phyloP scores from a whole-genome alignment of 2,113 vertebrate species.

The Mirounga angustirostris region DNA sequence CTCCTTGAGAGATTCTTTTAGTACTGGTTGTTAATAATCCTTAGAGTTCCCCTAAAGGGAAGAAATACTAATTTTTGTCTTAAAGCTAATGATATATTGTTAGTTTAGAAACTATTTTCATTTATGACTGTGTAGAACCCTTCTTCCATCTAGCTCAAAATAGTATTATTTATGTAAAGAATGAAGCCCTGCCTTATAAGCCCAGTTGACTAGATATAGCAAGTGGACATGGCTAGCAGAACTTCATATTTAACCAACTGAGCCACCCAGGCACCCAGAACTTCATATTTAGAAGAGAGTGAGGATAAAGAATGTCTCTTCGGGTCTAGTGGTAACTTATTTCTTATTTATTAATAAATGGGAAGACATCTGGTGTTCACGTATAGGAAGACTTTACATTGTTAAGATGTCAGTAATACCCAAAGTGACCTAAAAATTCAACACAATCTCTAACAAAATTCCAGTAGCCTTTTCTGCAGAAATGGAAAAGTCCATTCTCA shows the following conservation, averaged over 20 bases:
- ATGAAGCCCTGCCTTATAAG: neutral
- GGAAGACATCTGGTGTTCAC: too few species aligned
- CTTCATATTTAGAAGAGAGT: neutral
- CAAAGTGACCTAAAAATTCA: too few species aligned
- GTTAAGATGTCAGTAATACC: too few species aligned
- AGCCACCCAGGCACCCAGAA: too few species aligned
- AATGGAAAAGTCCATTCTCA: too few species aligned
- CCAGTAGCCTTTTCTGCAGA: too few species aligned
- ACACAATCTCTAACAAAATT: too few species aligned
- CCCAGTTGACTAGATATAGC: neutral
- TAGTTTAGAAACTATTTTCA: neutral
- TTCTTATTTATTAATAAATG: neutral
- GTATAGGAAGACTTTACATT: too few species aligned
- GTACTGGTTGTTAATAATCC: slow-evolving; percentile 15
- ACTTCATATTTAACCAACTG: neutral
- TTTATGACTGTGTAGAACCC: neutral
- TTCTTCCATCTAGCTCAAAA: neutral
- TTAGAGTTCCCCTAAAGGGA: neutral
- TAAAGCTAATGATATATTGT: neutral
- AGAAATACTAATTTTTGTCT: slow-evolving; percentile 26
- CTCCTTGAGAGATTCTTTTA: slow-evolving; percentile 14
- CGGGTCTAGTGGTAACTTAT: neutral
- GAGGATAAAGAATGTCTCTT: neutral
- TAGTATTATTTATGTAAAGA: neutral
- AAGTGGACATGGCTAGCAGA: neutral